Evolutionary conservation across 2,888 invertebrate genomes (phyloP), one percentile per base, ranked within the genome.

Genomic region (Clivina fossor): DNA sequence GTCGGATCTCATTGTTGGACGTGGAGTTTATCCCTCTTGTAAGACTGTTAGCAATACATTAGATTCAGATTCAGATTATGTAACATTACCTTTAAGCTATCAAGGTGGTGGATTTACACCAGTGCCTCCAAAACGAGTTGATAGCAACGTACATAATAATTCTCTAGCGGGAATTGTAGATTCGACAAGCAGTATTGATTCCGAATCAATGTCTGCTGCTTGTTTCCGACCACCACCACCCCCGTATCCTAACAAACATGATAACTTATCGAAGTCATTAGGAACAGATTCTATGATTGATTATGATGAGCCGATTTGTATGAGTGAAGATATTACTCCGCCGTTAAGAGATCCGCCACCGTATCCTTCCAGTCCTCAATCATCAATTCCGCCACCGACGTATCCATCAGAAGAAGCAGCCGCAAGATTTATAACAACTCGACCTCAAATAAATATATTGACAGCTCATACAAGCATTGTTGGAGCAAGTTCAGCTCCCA

Each of bases 21-120:
- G 88, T 55, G 84, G 85, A 16, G 82, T 85, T 13, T 91, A 90
- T 74, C 91, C 85, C 1, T 81, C 82, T 1, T 75, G 83, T 16
- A 88, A 89, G 67, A 88, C 90, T 1, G 88, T 92, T 32, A 90
- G 91, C 65, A 85, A 86, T 62, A 91, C 90, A 0, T 79, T 93
- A 66, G 91, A 93, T 70, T 92, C 93, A 0, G 90, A 92, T 66
- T 91, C 90, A 20, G 93, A 93, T 71, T 93, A 93, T 69, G 93
- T 93, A 1, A 88, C 91, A 58, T 76, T 91, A 67, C 84, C 85
- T 1, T 71, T 74, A 5, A 69, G 70, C 4, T 74, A 74, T 60
- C 71, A 73, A 61, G 58, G 57, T 4, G 43, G 51, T 8, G 70
- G 71, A 4, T 77, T 75, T 49, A 71, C 85, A 2, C 87, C 88